Evolutionary conservation across 2,113 vertebrate genomes (phyloP), one percentile per base, ranked within the genome.

Genomic region (Lonchura striata): DNA sequence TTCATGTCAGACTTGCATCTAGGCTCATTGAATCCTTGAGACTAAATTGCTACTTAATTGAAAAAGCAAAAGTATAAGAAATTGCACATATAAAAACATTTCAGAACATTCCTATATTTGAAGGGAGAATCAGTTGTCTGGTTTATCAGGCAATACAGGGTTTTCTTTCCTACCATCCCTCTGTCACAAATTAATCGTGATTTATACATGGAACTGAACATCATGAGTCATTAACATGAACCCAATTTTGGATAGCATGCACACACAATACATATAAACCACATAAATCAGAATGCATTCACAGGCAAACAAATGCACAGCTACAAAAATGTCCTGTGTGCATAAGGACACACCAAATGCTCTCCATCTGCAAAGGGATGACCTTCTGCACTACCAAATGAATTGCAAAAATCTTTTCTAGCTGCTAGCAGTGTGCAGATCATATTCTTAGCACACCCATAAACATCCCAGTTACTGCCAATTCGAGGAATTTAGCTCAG

Each of bases 391-490:
- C 74, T 83, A 77, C 64, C 68, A 80, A 90, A 92, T 96, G 92
- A 95, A 95, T 95, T 95, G 81, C 63, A 92, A 52, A 52, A 96
- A 93, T 81, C 88, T 94, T 91, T 92, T 44, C 84, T 88, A 92
- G 80, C 90, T 92, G 52, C 75, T 96, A 59, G 52, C 72, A 81
- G 52, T 63, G 77, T 88, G 89, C 95, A 96, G 96, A 95, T 97
- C 94, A 93, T 92, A 72, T 94, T 95, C 94, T 94, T 95, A 20
- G 74, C 94, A 84, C 68, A 93, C 86, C 93, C 82, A 93, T 97
- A 97, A 96, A 97, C 97, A 74, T 97, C 91, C 69, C 27, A 92
- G 64, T 96, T 95, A 90, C 96, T 97, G 97, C 97, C 96, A 97
- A 47, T 71, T 93, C 97, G 96, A 98, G 96, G 91, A 96, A 96